Evolutionary conservation across 2,113 vertebrate genomes (phyloP), one percentile per base, ranked within the genome.

Genomic region (Pedetes capensis): DNA sequence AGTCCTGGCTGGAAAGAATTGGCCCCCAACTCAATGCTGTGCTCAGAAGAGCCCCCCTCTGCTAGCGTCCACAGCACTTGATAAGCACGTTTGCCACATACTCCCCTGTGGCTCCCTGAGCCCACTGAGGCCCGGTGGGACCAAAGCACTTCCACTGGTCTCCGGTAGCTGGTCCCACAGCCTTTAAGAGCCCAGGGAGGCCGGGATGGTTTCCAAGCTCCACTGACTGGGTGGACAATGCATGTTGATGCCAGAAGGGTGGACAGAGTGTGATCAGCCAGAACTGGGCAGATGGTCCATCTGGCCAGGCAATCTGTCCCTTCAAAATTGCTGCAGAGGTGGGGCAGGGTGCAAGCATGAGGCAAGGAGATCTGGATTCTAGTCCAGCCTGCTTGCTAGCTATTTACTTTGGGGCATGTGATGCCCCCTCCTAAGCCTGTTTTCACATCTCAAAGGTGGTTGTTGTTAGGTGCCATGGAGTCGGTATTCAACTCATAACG

Each of bases 231-330:
- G 23, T 44, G 68, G 55, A 72, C 10, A 4, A 39, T 29, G 55
- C 16, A 1, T 75, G 44, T 68, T 88, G 42, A 64, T 47, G 78
- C 86, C 49, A 34, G 82, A 76, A 63, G 37, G 51, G 3, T 11
- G 51, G 59, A 69, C 49, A 20, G 63, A 32, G 8, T 0, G 63
- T 89, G 68, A 74, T 95, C 91, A 80, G 12, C 25, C 53, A 29
- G 57, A 39, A 23, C 75, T 8, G 39, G 81, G 53, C 72, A 57
- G 37, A 44, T 27, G 83, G 89, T 34, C 80, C 84, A 85, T 83
- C 82, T 89, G 87, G 53, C 22, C 79, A 57, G 74, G 51, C 69
- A 91, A 49, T 51, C 95, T 92, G 69, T 89, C 80, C 79, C 76
- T 61, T 34, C 0, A 14, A 87, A 81, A 42, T 49, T 0, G 17